These are phyloP conservation scores for Steatocranus sp. DNA, from an alignment of 2,797 vertebrate genomes.

Conservation along the genomic window DNA sequence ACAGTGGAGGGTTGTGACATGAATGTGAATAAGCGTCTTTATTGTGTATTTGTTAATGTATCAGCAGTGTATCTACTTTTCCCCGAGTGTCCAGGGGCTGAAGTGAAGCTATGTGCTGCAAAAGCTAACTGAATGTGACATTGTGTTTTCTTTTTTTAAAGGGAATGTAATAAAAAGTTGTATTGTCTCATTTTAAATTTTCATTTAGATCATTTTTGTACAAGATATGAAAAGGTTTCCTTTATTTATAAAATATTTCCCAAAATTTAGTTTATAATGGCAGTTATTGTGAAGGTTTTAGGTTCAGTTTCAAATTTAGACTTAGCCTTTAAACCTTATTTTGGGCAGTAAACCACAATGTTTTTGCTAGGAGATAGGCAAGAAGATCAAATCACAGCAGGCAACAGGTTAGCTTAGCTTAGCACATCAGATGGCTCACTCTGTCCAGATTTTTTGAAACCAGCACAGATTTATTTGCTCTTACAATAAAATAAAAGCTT, in stretches of 20 bases:
- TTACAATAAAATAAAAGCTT: background rate
- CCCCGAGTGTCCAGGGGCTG: slow-evolving; percentile 37
- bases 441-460: background rate
- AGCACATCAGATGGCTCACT: background rate
- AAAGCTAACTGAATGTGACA: slow-evolving; percentile 59
- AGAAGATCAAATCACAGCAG: background rate
- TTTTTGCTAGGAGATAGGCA: background rate
- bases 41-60: slow-evolving; percentile 30
- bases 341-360: background rate
- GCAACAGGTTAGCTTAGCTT: background rate
- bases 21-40: slow-evolving; percentile 35
- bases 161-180: background rate
- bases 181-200: background rate
- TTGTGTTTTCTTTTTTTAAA: background rate
- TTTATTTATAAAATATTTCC: background rate
- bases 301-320: background rate
- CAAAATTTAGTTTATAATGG: background rate
- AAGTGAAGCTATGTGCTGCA: slow-evolving; percentile 50
- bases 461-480: background rate
- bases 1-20: slow-evolving; percentile 15
- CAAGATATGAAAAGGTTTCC: background rate
- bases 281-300: background rate
- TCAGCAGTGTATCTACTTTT: slow-evolving; percentile 32
- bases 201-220: background rate
- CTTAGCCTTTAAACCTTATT: background rate